A percentile compares a stretch with the other conserved stretches of the same genome.
Conservation (phyloP, 1,140 invertebrate genomes). For the Belonocnema kinseyi region DNA sequence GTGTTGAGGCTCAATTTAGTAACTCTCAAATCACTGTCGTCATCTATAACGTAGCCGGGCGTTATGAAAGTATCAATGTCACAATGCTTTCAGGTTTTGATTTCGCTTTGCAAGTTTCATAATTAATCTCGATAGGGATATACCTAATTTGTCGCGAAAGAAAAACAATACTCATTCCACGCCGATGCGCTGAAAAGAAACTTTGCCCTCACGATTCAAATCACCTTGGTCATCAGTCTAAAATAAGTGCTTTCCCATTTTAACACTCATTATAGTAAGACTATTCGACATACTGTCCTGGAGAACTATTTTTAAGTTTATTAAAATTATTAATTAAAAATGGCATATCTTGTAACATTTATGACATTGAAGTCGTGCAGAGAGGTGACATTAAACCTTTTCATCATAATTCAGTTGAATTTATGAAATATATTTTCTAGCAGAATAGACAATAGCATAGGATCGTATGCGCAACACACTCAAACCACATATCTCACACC, state of each 20-base stretch:
- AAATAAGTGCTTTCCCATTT: neutral
- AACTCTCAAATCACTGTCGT: conserved; percentile 15
- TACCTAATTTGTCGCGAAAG: conserved; percentile 15
- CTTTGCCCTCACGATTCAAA: conserved; percentile 16
- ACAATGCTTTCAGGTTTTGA: conserved; percentile 7
- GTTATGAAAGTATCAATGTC: conserved; percentile 27
- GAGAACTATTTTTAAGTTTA: too few relatives aligned
- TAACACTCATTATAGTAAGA: neutral
- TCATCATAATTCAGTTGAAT: too few relatives aligned
- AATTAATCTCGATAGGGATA: conserved; percentile 14
- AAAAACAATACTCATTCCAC: conserved; percentile 20
- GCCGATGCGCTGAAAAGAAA: conserved; percentile 1
- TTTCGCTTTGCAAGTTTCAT: conserved; percentile 9
- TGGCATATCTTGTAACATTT: too few relatives aligned
- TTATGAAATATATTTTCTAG: too few relatives aligned
- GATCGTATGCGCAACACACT: too few relatives aligned
- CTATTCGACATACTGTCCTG: too few relatives aligned
- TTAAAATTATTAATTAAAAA: too few relatives aligned
- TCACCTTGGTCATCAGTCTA: neutral
- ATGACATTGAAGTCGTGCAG: too few relatives aligned
- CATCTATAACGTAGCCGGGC: neutral
- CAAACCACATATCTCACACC: too few relatives aligned
- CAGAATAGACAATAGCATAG: too few relatives aligned
- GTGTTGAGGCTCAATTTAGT: conserved; percentile 8
- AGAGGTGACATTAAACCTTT: too few relatives aligned